Evolutionary conservation across 2,113 vertebrate species (phyloP), one percentile per base, ranked within the genome.

Genomic region (Alouatta palliata): DNA sequence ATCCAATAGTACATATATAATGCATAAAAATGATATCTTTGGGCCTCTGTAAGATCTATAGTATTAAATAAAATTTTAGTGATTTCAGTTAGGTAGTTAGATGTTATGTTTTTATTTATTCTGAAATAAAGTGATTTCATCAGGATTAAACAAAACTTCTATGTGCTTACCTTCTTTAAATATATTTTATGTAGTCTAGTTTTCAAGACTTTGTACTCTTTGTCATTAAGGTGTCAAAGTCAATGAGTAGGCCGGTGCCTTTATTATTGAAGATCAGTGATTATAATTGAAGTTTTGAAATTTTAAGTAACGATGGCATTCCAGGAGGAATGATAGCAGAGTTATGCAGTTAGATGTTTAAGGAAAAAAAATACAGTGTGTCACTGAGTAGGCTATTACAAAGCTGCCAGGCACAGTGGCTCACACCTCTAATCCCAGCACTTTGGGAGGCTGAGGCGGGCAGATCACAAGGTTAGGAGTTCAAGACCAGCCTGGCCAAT

Each of bases 201-300:
- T 94, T 97, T 97, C 32, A 97, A 97, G 97, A 96, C 87, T 97
- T 97, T 91, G 97, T 23, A 95, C 71, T 95, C 32, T 47, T 83
- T 96, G 95, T 97, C 66, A 97, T 97, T 95, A 95, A 97, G 61
- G 95, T 97, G 96, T 97, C 98, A 98, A 94, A 98, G 95, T 96
- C 97, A 94, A 14, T 37, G 97, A 96, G 97, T 98, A 94, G 97
- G 98, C 90, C 97, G 96, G 35, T 94, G 90, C 97, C 97, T 97
- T 98, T 98, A 97, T 97, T 97, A 97, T 96, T 97, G 97, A 98
- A 97, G 95, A 98, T 97, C 95, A 96, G 96, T 90, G 87, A 96
- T 94, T 96, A 97, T 97, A 97, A 98, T 96, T 98, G 92, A 97
- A 96, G 96, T 97, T 97, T 98, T 98, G 97, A 97, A 97, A 94